Base-by-base conservation (phyloP, 2,113 vertebrate species). In the Pagrus major region DNA sequence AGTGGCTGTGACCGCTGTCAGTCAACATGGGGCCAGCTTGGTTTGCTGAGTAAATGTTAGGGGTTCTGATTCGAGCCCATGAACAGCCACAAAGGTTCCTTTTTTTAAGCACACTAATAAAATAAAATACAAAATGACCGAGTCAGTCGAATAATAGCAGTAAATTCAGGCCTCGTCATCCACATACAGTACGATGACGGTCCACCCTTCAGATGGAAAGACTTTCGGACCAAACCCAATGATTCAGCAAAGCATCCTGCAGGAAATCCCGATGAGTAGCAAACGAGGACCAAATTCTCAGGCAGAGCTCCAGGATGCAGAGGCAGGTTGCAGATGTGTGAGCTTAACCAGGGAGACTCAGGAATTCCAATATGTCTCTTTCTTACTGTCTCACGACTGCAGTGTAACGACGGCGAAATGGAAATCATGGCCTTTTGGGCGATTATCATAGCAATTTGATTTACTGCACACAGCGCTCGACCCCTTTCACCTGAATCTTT, bases 1-100 rank as follows among this genome's bases (percentile, higher is more conserved):
- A 46, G 23, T 27, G 66, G 66, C 65, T 70, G 54, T 67, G 64
- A 77, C 80, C 59, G 39, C 83, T 76, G 80, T 73, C 85, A 78
- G 51, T 88, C 84, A 71, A 39, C 49, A 9, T 0, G 41, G 47
- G 66, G 15, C 18, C 65, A 11, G 58, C 39, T 80, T 4, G 76
- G 64, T 75, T 63, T 83, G 46, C 6, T 46, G 16, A 85, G 47
- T 51, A 47, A 78, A 81, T 69, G 67, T 73, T 72, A 18, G 31
- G 44, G 35, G 44, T 58, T 41, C 20, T 60, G 29, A 75, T 61
- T 70, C 3, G 0, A 52, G 41, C 15, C 52, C 29, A 9, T 47
- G 46, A 74, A 68, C 0, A 9, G 14, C 21, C 37, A 67, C 10
- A 29, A 55, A 25, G 47, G 31, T 16, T 42, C 0, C 3, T 64